Conservation (phyloP, 92 coral and sea anemone genomes). For the Porites divaricata region DNA sequence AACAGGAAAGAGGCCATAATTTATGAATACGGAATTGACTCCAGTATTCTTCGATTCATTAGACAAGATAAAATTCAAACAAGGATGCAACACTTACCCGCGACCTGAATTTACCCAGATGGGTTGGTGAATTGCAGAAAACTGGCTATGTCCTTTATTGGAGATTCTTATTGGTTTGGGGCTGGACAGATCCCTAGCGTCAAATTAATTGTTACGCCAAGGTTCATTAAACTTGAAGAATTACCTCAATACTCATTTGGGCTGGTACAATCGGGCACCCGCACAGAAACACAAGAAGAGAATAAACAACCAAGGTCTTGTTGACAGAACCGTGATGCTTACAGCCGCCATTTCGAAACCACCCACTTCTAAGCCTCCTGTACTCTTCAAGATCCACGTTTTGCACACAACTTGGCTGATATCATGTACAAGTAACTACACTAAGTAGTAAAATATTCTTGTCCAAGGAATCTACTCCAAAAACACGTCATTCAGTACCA, state of each 20-base stretch:
- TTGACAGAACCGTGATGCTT: neutral
- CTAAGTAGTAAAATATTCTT: too few relatives aligned
- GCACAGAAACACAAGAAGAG: neutral
- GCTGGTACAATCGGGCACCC: slow-evolving; percentile 30
- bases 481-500: too few relatives aligned
- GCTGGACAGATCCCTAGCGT: slow-evolving; percentile 21
- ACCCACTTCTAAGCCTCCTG: neutral
- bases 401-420: too few relatives aligned
- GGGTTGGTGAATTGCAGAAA: slow-evolving; percentile 9
- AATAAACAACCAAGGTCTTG: slow-evolving; percentile 17
- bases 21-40: neutral
- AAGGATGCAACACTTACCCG: slow-evolving; percentile 37
- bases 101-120: slow-evolving; percentile 21
- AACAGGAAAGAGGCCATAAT: neutral
- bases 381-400: too few relatives aligned
- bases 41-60: slow-evolving; percentile 11
- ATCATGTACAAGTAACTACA: too few relatives aligned
- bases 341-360: neutral
- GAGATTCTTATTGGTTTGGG: slow-evolving; percentile 15
- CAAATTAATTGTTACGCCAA: slow-evolving; percentile 16
- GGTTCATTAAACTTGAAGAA: slow-evolving; percentile 37
- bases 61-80: slow-evolving; percentile 25
- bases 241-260: slow-evolving; percentile 32
- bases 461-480: too few relatives aligned
- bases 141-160: slow-evolving; percentile 16